These are phyloP conservation scores for Eristalinus aeneus DNA, from an alignment of 2,888 invertebrate species.

Conservation along the genomic window DNA sequence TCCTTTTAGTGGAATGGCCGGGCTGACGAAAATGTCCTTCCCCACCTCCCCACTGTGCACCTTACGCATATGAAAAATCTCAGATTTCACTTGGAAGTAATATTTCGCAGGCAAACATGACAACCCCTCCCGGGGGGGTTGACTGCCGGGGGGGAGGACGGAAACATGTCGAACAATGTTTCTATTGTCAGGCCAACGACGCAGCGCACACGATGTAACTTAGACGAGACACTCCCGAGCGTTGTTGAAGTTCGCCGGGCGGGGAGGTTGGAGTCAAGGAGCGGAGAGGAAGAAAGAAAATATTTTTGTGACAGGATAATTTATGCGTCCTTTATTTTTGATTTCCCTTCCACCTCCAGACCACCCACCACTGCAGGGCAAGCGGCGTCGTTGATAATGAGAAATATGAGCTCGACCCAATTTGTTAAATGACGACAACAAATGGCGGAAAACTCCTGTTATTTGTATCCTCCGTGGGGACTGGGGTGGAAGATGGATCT, in stretches of 20 bases:
- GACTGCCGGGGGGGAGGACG: background rate
- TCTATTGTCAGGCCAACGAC: slow-evolving; percentile 14
- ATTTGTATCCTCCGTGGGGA: slow-evolving; percentile 35
- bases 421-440: slow-evolving; percentile 68
- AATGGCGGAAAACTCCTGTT: slow-evolving; percentile 45
- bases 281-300: slow-evolving; percentile 31
- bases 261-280: too few species aligned
- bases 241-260: too few species aligned
- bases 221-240: background rate
- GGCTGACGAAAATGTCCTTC: slow-evolving; percentile 54
- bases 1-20: slow-evolving; percentile 52
- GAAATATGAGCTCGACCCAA: slow-evolving; percentile 68
- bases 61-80: slow-evolving; percentile 53
- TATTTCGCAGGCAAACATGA: slow-evolving; percentile 54
- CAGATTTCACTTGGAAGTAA: slow-evolving; percentile 59
- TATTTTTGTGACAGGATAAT: slow-evolving; percentile 62
- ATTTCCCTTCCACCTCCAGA: slow-evolving; percentile 19
- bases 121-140: slow-evolving; percentile 11
- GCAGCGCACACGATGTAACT: background rate
- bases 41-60: slow-evolving; percentile 19
- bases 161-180: slow-evolving; percentile 1
- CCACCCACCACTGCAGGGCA: background rate
- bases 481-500: background rate
- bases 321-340: slow-evolving; percentile 65
- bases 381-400: slow-evolving; percentile 51